These are phyloP conservation scores for Aurelia aurita DNA, from an alignment of 30 jellyfish, hydroid and myxozoan genomes.

Conservation along the genomic window DNA sequence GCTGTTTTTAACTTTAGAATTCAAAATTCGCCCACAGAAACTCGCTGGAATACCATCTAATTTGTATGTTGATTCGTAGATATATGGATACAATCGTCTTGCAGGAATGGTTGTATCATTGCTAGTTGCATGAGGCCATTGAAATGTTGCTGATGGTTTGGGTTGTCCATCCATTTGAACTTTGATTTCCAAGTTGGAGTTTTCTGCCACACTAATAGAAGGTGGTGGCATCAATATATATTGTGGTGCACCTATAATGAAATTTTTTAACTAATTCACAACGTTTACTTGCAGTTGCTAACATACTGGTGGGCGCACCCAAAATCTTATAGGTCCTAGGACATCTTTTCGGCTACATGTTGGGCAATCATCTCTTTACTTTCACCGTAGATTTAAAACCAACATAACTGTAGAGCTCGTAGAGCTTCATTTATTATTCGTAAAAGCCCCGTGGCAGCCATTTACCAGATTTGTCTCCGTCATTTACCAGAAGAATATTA, in stretches of 20 bases:
- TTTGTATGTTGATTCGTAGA: conserved; percentile 16
- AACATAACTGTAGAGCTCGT: too few relatives aligned
- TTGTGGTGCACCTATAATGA: conserved; percentile 16
- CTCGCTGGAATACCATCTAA: background rate
- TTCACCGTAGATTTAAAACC: too few relatives aligned
- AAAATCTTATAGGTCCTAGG: too few relatives aligned
- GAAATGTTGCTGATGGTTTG: conserved; percentile 32
- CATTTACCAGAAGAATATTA: too few relatives aligned
- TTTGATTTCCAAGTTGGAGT: conserved; percentile 3
- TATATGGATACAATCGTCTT: conserved; percentile 10
- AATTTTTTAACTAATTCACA: too few relatives aligned
- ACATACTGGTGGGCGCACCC: too few relatives aligned
- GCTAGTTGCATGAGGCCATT: conserved; percentile 26
- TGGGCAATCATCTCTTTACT: too few relatives aligned
- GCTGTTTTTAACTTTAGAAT: conserved; percentile 19
- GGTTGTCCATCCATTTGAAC: conserved; percentile 40
- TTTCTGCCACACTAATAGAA: background rate
- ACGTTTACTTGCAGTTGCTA: too few relatives aligned
- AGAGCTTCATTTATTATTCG: too few relatives aligned
- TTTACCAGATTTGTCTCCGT: too few relatives aligned
- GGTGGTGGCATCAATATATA: background rate
- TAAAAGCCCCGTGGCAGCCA: too few relatives aligned
- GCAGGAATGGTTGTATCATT: conserved; percentile 1
- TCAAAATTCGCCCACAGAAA: conserved; percentile 33
- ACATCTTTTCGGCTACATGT: too few relatives aligned